Base-by-base conservation (phyloP, 2,888 invertebrate genomes). In the Gymnocheta viridis region DNA sequence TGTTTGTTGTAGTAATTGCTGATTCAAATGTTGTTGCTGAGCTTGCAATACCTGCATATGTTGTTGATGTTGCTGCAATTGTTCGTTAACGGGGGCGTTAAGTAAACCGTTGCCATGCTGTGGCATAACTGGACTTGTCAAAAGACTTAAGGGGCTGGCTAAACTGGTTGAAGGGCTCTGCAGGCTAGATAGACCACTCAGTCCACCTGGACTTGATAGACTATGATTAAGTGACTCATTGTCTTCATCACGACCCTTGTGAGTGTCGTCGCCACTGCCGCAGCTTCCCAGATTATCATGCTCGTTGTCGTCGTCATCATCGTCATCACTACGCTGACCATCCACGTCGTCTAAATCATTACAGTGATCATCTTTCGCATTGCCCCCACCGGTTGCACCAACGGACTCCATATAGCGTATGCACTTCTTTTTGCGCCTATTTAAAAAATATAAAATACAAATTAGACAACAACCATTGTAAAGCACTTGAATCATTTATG, bases 361-460 rank as follows among this genome's bases (percentile, higher is more conserved):
- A 91, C 95, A 95, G 47, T 85, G 87, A 35, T 86, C 86, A 32
- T 86, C 84, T 79, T 96, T 95, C 88, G 95, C 95, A 91, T 95
- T 95, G 32, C 88, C 88, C 51, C 85, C 87, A 51, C 88, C 87
- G 47, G 85, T 88, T 47, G 86, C 87, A 93, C 95, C 93, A 93
- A 94, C 93, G 88, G 96, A 95, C 93, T 97, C 98, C 96, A 97
- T 96, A 94, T 98, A 98, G 88, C 98, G 96, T 91, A 98, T 96
- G 94, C 98, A 98, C 93, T 98, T 98, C 93, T 98, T 98, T 95
- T 98, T 98, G 94, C 98, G 97, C 94, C 98, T 98, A 67, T 82
- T 17, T 49, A 80, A 51, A 73, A 77, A 78, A 81, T n/a, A 67
- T 19, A 79, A 82, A 82, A 80, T 74, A 76, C 12, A 60, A 79